Percentiles rank a stretch among this genome's conserved stretches.
Conservation (phyloP, 1,140 invertebrate species). For the Carcinoscorpius rotundicauda region DNA sequence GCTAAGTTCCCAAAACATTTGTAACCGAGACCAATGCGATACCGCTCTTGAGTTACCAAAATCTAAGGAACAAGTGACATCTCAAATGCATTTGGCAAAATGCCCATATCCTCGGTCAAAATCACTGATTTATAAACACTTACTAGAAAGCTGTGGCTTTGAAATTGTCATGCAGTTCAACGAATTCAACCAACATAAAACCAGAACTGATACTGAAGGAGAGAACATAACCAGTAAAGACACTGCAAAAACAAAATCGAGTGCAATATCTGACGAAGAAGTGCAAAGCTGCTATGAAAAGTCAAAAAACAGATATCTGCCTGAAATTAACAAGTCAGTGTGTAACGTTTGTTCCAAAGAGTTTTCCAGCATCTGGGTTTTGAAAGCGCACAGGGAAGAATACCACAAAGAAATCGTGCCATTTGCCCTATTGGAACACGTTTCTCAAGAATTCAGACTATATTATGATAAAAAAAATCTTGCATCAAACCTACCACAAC, state of each 20-base stretch:
- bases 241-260: too few relatives aligned
- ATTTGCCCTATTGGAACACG: conserved; percentile 74
- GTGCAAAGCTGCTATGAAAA: too few relatives aligned
- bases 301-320: conserved; percentile 31
- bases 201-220: too few relatives aligned
- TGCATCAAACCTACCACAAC: not conserved
- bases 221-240: too few relatives aligned
- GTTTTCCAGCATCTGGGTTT: conserved; percentile 88
- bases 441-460: conserved; percentile 75
- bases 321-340: conserved; percentile 54
- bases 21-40: too few relatives aligned
- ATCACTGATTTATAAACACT: conserved; percentile 54
- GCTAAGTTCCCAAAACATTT: too few relatives aligned
- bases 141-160: conserved; percentile 85
- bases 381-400: conserved; percentile 92
- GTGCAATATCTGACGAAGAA: too few relatives aligned
- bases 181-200: conserved; percentile 37
- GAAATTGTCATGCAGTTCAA: conserved; percentile 95
- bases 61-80: too few relatives aligned
- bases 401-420: conserved; percentile 84
- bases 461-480: conserved; percentile 62
- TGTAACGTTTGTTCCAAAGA: conserved; percentile 85
- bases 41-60: too few relatives aligned
- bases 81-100: conserved; percentile 9
- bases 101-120: conserved; percentile 20